Evolutionary conservation across 2,113 vertebrate species (phyloP), one percentile per base, ranked within the genome.

Genomic region (Clarias batrachus): DNA sequence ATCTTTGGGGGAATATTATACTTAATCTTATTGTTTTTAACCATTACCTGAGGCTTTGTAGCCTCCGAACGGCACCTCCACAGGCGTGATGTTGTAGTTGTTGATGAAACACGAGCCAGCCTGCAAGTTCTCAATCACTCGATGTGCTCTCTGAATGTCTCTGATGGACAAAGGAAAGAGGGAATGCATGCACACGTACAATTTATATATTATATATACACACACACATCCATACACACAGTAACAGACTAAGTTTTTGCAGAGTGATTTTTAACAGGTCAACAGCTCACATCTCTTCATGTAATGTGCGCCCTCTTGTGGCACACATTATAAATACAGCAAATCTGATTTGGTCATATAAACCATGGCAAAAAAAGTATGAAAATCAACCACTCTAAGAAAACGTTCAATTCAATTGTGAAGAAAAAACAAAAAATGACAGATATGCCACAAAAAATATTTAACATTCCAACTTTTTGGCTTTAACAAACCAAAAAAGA

Each of bases 51-150:
- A 99, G 92, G 93, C 95, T 91, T 99, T 99, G 89, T 96, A 99
- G 10, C 98, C 98, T 62, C 98, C 98, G 0, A 99, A 99, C 4
- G 98, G 98, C 90, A 99, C 90, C 91, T 99, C 97, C 91, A 99
- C 96, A 0, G 97, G 97, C 68, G 96, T 97, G 91, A 96, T 66
- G 0, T 99, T 99, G 91, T 99, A 99, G 94, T 99, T 99, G 93
- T 99, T 99, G 85, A 99, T 96, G 93, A 96, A 99, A 90, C 98
- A 99, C 88, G 96, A 95, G 12, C 98, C 98, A 0, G 96, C 97
- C 87, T 99, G 96, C 0, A 99, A 96, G 83, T 95, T 96, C 30
- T 97, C 96, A 6, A 93, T 96, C 81, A 99, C 95, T 17, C 97
- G 95, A 90, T 99, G 97, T 21, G 98, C 98, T 84, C 97, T 95